phyloP scores from a whole-genome alignment of 2,888 invertebrate genomes.

The Tipula lateralis region DNA sequence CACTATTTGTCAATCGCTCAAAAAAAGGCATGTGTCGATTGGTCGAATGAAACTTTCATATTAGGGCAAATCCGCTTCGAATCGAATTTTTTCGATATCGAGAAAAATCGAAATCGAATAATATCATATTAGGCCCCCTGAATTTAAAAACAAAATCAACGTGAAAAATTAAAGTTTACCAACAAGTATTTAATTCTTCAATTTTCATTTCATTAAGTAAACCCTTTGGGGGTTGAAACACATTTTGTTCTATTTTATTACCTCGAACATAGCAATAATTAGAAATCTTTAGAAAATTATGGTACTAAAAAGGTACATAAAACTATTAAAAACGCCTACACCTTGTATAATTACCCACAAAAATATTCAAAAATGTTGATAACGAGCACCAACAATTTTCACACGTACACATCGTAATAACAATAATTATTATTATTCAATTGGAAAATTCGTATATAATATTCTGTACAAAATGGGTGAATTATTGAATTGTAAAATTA shows the following conservation, averaged over 20 bases:
- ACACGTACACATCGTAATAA: not conserved
- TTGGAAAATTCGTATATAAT: slow-evolving; percentile 11
- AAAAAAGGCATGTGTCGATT: no score
- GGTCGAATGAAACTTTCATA: no score
- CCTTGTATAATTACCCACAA: not conserved
- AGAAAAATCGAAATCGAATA: no score
- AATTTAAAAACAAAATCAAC: no score
- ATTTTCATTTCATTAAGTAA: no score
- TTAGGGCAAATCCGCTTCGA: no score
- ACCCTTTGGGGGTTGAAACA: no score
- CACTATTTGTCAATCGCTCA: no score
- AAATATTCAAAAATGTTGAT: not conserved
- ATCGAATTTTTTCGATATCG: no score
- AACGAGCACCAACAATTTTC: not conserved
- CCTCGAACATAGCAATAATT: not conserved
- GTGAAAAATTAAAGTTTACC: no score
- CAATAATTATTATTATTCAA: not conserved
- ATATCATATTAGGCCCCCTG: no score
- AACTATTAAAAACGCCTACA: slow-evolving; percentile 6
- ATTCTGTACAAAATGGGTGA: not conserved
- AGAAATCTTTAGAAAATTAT: not conserved
- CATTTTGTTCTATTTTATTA: not conserved
- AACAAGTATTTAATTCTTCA: no score
- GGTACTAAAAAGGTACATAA: not conserved
- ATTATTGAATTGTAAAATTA: not conserved